Percentiles rank a stretch among this genome's conserved stretches.
These are phyloP conservation scores for Ciconia stormi DNA, from an alignment of 2,113 vertebrate species.

Conservation along the genomic window DNA sequence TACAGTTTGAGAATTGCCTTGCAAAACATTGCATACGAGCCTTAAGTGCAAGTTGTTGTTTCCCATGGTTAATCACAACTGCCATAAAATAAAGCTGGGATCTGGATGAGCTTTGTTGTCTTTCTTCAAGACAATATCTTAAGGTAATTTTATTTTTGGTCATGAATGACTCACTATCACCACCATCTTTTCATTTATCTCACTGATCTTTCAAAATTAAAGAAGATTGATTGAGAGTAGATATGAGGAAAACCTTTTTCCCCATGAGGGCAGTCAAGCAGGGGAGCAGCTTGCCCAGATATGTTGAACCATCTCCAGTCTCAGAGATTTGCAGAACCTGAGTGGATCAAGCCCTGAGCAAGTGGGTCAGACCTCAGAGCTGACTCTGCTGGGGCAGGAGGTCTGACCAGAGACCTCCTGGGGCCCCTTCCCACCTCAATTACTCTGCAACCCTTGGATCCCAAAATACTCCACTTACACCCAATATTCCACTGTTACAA, in stretches of 20 bases:
- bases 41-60: background rate
- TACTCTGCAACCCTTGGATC: background rate
- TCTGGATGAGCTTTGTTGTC: background rate
- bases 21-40: background rate
- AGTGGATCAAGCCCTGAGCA: background rate
- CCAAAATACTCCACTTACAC: background rate
- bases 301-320: background rate
- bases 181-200: background rate
- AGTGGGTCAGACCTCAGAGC: background rate
- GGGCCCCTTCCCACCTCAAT: background rate
- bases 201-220: background rate
- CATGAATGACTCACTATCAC: background rate
- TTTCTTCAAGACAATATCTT: background rate
- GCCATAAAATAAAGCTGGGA: background rate
- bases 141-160: background rate
- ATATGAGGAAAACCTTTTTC: background rate
- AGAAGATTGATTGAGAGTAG: background rate
- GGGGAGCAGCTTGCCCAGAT: background rate
- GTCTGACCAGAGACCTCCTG: background rate
- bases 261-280: background rate
- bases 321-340: background rate
- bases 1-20: background rate
- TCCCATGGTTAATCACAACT: background rate
- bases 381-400: background rate
- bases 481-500: accelerated